Base-by-base conservation (phyloP, 2,113 vertebrate genomes). In the Litocranius walleri region DNA sequence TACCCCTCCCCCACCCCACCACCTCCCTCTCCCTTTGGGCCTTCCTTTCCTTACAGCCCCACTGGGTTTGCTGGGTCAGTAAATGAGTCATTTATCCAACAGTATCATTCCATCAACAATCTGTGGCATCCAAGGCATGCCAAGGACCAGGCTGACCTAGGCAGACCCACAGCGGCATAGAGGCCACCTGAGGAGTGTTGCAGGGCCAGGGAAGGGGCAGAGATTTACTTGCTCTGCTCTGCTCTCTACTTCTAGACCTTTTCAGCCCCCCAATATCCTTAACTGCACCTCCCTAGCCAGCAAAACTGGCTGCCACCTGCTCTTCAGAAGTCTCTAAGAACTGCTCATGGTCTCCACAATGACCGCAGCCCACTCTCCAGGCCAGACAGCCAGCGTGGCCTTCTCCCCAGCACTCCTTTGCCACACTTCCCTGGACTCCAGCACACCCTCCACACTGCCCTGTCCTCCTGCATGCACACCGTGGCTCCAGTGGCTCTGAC, bases 311-410 rank as follows among this genome's bases (percentile, higher is more conserved):
- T 71, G 27, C 29, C 15, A 1, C 25, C 12, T 30, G 45, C 43
- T 71, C 40, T 57, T 80, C 50, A 11, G 71, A n/a, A 13, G 27
- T n/a, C 82, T 48, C 48, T 14, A 14, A 45, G 29, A 71, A 52
- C 29, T 0, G 8, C n/a, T 77, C 5, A 1, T 2, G 2, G 36
- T 30, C 36, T 77, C 43, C 40, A 23, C 6, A 6, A 57, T 30
- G 27, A 23, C 61, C 3, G 0, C 14, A 14, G 12, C 8, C 4
- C 13, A 36, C 54, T 19, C 30, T 19, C 0, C 1, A 57, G 57
- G 19, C 67, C 80, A 7, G 59, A 92, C 30, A 52, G 48, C 56
- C 3, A 12, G 2, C 3, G 0, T 23, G 15, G 48, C 33, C 7
- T 82, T 19, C 64, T 62, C 48, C 77, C 15, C 36, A 12, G 9